Evolutionary conservation across 2,797 vertebrate genomes (phyloP), one percentile per base, ranked within the genome.

Genomic region (Hylomyscus alleni): DNA sequence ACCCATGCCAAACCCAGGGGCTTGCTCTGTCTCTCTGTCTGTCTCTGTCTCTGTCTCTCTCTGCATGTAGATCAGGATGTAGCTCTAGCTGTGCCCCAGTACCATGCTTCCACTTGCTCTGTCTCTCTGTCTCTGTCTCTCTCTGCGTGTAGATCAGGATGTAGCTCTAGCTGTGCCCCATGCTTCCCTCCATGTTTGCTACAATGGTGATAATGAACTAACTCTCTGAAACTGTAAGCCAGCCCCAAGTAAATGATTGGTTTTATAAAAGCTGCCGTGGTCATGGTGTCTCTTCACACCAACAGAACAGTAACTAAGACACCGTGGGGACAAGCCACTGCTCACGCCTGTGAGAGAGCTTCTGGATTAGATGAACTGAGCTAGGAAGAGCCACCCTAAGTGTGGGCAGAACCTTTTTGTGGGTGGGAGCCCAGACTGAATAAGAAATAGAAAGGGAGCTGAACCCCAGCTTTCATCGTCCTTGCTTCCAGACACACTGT

Each of bases 151-250:
- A 26, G 80, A 62, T 44, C 29, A 12, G 58, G 15, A 31, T 84
- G 40, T 47, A 62, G 58, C 40, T 62, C 81, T 62, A 44, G 81
- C 37, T 44, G 4, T n/a, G 37, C 20, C 20, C 20, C 34, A 81
- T 54, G 17, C 34, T 17, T 80, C 10, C 10, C 31, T 34, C 50
- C 3, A 1, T 11, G 56, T 14, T 83, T 0, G 1, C 56, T 0
- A 40, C 26, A 24, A 83, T 11, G 56, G 14, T 26, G 20, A 82
- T 10, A 11, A 10, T 58, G n/a, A 26, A 83, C 24, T 60, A 26
- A 40, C 54, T 22, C 56, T 83, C 24, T 60, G 56, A 80, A n/a
- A 22, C 77, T 80, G n/a, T n/a, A 54, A 54, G 34, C 34, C 9
- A 80, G 47, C 50, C 56, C 37, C 56, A 83, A 6, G 40, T 10